phyloP scores from a whole-genome alignment of 2,113 vertebrate species.

The Myotis lucifugus region DNA sequence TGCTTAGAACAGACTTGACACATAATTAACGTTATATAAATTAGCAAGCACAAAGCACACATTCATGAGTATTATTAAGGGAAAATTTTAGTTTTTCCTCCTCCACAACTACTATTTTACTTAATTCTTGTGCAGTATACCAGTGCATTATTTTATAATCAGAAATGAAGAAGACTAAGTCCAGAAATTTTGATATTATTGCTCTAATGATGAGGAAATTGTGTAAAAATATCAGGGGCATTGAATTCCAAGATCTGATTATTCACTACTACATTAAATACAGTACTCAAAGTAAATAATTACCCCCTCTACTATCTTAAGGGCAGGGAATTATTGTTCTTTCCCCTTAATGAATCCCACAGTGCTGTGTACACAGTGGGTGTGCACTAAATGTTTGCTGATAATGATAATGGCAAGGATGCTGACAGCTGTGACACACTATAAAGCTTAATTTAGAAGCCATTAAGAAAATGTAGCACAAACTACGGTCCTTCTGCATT shows the following conservation, averaged over 20 bases:
- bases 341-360: slow-evolving; percentile 55
- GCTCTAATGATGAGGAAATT: background rate
- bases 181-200: background rate
- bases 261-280: slow-evolving; percentile 17
- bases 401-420: slow-evolving; percentile 60
- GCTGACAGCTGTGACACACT: slow-evolving; percentile 60
- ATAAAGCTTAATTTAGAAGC: slow-evolving; percentile 74
- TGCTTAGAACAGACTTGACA: background rate
- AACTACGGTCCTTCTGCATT: slow-evolving; percentile 48
- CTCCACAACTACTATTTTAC: background rate
- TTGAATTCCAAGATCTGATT: background rate
- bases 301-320: slow-evolving; percentile 53
- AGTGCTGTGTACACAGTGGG: slow-evolving; percentile 52
- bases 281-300: slow-evolving; percentile 64
- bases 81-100: slow-evolving; percentile 28
- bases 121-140: slow-evolving; percentile 9
- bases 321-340: slow-evolving; percentile 61
- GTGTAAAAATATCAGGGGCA: background rate
- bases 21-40: background rate
- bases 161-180: slow-evolving; percentile 10
- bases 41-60: slow-evolving; percentile 8
- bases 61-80: background rate
- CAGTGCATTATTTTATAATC: background rate
- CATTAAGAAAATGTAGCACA: slow-evolving; percentile 58
- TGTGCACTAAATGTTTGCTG: slow-evolving; percentile 63